A percentile compares a stretch with the other conserved stretches of the same genome.
These are phyloP conservation scores for Scaptodrosophila lebanonensis DNA, from an alignment of 1,140 invertebrate genomes.

Conservation along the genomic window DNA sequence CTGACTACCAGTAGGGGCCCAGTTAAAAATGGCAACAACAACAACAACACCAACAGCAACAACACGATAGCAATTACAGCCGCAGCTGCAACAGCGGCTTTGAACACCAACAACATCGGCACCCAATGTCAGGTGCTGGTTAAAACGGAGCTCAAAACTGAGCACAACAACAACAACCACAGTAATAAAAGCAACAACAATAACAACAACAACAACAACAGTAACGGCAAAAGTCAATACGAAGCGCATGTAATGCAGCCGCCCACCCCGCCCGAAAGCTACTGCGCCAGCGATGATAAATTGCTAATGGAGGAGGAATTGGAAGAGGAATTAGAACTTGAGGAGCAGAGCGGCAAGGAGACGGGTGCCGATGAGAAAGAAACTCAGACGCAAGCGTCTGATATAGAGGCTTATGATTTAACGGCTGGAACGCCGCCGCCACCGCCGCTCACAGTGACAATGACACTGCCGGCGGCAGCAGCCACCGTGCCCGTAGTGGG, in stretches of 20 bases:
- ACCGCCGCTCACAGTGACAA: not conserved
- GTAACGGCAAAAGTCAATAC: conserved; percentile 64
- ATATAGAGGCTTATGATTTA: conserved; percentile 63
- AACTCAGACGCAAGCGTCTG: conserved; percentile 2
- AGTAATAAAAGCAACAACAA: conserved; percentile 20
- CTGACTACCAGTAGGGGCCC: conserved; percentile 2
- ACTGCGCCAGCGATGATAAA: conserved; percentile 64
- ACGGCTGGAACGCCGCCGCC: conserved; percentile 48
- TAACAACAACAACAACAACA: conserved; percentile 15
- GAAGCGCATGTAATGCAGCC: conserved; percentile 71
- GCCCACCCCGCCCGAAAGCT: conserved; percentile 67
- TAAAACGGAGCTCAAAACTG: conserved; percentile 51
- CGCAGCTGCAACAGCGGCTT: conserved; percentile 38
- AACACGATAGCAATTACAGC: conserved; percentile 31
- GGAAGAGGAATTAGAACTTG: conserved; percentile 14
- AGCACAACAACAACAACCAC: conserved; percentile 26
- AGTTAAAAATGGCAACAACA: conserved; percentile 52
- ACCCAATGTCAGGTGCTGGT: conserved; percentile 59
- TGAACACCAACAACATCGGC: conserved; percentile 54
- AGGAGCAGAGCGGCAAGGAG: conserved; percentile 13
- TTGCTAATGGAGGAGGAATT: conserved; percentile 43
- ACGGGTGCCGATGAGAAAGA: not conserved
- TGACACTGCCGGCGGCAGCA: not conserved
- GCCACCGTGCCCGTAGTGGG: conserved; percentile 1
- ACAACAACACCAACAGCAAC: conserved; percentile 33